phyloP scores from a whole-genome alignment of 2,888 invertebrate genomes.

The Drosophila austrosaltans region DNA sequence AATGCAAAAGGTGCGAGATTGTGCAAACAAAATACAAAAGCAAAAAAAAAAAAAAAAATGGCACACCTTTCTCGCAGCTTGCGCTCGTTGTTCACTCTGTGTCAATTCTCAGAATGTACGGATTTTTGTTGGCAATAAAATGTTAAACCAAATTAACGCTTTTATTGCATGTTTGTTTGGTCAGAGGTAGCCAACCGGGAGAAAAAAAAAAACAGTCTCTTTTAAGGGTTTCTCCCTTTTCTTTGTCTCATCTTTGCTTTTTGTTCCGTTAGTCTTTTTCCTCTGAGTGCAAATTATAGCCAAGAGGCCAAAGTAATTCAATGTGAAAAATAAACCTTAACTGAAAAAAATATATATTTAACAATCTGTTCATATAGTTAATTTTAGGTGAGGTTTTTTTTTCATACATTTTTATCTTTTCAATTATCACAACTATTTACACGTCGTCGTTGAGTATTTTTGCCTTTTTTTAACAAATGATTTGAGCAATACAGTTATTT shows the following conservation, averaged over 20 bases:
- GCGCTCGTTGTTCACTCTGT: conserved; percentile 56
- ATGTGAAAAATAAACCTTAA: conserved; percentile 8
- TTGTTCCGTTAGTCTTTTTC: conserved; percentile 56
- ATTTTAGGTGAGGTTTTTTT: not conserved
- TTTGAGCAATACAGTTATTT: too few relatives aligned
- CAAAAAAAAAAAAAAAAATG: conserved; percentile 8
- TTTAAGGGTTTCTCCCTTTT: not conserved
- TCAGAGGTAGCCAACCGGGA: conserved; percentile 47
- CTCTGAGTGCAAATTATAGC: conserved; percentile 50
- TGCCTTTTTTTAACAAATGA: too few relatives aligned
- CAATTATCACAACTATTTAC: conserved; percentile 72
- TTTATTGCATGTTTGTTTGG: conserved; percentile 75
- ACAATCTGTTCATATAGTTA: conserved; percentile 15
- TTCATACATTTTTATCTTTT: not conserved
- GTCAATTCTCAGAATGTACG: conserved; percentile 71
- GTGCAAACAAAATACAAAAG: not conserved
- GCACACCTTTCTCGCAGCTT: conserved; percentile 61
- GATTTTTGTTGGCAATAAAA: conserved; percentile 59
- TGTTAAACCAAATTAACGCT: conserved; percentile 71
- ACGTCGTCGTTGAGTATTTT: conserved; percentile 26
- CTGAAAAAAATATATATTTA: conserved; percentile 30
- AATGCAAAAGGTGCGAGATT: conserved; percentile 53
- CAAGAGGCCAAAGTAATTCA: conserved; percentile 21
- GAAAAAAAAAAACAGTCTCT: conserved; percentile 37
- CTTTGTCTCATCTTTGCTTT: too few relatives aligned